Evolutionary conservation across 2,888 invertebrate genomes (phyloP).

Genomic region (Nomada ruficornis): DNA sequence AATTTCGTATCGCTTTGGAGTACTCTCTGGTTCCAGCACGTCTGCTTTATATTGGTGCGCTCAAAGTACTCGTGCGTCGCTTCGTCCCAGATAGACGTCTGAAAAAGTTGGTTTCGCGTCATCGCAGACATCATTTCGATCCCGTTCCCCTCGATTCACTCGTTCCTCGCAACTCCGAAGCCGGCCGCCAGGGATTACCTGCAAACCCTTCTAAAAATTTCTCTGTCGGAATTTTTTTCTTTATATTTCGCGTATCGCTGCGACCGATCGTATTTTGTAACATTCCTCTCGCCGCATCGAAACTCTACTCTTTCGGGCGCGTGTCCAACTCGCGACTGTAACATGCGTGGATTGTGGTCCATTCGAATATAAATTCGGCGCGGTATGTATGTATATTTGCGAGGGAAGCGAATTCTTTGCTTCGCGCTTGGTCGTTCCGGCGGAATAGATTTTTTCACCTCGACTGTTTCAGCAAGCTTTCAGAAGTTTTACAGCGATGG

Average conservation of each 20-base stretch:
- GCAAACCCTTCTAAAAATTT: background rate
- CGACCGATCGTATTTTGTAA: too few species aligned
- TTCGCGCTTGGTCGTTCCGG: too few species aligned
- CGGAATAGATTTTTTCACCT: too few species aligned
- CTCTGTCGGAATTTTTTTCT: background rate
- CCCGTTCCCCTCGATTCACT: background rate
- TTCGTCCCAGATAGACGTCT: slow-evolving; percentile 37
- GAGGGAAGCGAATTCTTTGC: too few species aligned
- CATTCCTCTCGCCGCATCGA: too few species aligned
- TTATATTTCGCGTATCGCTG: background rate
- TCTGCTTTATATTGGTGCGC: background rate
- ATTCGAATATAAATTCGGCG: background rate
- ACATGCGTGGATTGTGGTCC: background rate
- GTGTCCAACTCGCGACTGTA: too few species aligned
- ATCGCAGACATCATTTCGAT: slow-evolving; percentile 3
- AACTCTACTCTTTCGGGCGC: too few species aligned
- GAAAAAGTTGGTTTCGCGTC: slow-evolving; percentile 36
- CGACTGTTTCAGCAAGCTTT: too few species aligned
- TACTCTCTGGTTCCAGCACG: background rate
- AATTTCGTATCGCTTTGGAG: background rate
- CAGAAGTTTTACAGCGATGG: too few species aligned
- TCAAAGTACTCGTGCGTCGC: slow-evolving; percentile 19
- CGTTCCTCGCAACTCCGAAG: slow-evolving; percentile 11
- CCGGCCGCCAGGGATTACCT: background rate
- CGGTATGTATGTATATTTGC: too few species aligned